Conservation (phyloP, 2,113 vertebrate genomes). For the Anhinga anhinga region DNA sequence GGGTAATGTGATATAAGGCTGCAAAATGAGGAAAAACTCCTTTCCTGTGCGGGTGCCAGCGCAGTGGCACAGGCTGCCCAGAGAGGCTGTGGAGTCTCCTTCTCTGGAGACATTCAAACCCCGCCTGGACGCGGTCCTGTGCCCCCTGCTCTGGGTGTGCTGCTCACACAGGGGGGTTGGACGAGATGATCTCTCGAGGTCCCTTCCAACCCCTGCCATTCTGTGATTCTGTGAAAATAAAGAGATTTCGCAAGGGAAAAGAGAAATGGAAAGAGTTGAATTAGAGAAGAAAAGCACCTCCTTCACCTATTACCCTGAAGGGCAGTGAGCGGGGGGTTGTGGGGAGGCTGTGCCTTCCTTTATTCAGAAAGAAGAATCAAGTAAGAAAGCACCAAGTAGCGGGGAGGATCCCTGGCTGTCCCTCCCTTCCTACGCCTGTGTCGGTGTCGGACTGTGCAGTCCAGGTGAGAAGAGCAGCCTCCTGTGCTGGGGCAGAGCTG, state of each 20-base stretch:
- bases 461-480: not conserved
- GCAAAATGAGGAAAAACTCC: not conserved
- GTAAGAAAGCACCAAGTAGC: not conserved
- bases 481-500: not conserved
- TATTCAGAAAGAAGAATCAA: not conserved
- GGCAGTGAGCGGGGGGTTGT: accelerated
- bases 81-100: too few relatives aligned
- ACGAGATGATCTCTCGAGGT: too few relatives aligned
- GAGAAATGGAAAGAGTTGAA: not conserved
- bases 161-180: too few relatives aligned
- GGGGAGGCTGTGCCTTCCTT: not conserved
- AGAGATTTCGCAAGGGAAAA: not conserved
- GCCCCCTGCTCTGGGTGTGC: too few relatives aligned
- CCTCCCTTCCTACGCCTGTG: accelerated
- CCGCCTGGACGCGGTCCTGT: too few relatives aligned
- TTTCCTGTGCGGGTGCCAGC: too few relatives aligned
- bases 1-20: not conserved
- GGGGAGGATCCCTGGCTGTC: not conserved
- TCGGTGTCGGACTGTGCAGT: not conserved
- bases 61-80: too few relatives aligned
- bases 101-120: too few relatives aligned
- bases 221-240: too few relatives aligned
- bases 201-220: too few relatives aligned
- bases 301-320: not conserved
- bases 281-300: not conserved